These are phyloP conservation scores for Eulithis prunata DNA, from an alignment of 2,888 invertebrate genomes.

Conservation along the genomic window DNA sequence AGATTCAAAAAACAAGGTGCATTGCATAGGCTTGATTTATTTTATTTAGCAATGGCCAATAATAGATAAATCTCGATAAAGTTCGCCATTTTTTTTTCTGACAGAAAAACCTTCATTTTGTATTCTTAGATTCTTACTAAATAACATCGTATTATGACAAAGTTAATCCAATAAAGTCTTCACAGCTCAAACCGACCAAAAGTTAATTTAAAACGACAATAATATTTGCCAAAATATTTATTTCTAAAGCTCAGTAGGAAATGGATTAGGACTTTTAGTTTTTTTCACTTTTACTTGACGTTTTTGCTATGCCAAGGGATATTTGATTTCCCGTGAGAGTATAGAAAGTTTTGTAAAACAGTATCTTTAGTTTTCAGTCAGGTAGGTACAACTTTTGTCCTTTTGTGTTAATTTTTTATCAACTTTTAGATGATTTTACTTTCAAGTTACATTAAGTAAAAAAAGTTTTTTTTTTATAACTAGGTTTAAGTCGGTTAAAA, in stretches of 20 bases:
- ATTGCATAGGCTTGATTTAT: no score
- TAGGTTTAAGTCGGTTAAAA: no score
- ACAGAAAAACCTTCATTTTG: neutral
- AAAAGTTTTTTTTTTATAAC: no score
- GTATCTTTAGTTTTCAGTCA: no score
- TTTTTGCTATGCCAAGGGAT: constrained; percentile 45
- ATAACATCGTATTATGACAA: constrained; percentile 18
- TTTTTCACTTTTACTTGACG: constrained; percentile 47
- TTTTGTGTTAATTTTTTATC: no score
- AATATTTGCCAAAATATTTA: constrained; percentile 36
- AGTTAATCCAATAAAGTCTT: constrained; percentile 28
- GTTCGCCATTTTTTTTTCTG: no score
- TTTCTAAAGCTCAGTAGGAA: constrained; percentile 64
- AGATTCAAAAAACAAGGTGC: no score
- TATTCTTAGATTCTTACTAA: neutral
- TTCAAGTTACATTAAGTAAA: no score
- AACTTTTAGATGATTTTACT: no score
- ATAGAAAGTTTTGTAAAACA: constrained; percentile 42
- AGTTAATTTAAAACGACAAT: constrained; percentile 36
- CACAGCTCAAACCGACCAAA: constrained; percentile 28
- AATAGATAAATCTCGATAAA: no score
- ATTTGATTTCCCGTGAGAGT: constrained; percentile 60
- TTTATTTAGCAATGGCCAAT: no score
- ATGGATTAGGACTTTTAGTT: constrained; percentile 50
- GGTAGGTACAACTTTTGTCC: no score